Evolutionary conservation across 2,888 invertebrate species (phyloP), one percentile per base, ranked within the genome.

Genomic region (Cheilosia grossa): DNA sequence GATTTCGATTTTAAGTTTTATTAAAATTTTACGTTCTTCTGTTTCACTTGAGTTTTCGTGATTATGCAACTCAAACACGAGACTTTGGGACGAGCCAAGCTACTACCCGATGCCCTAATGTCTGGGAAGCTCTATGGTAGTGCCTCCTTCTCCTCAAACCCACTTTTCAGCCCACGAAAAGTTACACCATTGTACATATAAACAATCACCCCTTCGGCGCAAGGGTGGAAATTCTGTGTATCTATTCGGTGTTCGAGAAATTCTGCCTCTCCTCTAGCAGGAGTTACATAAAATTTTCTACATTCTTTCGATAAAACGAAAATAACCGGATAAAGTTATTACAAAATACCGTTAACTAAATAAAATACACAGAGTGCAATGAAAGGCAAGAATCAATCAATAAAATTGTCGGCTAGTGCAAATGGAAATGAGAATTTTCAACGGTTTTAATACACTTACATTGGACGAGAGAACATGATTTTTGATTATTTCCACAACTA

Each of bases 391-490:
- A 73, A 72, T 67, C 66, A 72, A 82, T 82, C 70, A 82, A 82
- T 78, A 78, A 78, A 82, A n/a, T 30, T 44, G 21, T 37, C n/a
- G 37, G 19, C 64, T 4, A 47, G 19, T 37, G 47, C 10, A 47
- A 59, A 53, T 47, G 15, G 10, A 56, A 27, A 17, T n/a, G 21
- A 17, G 42, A 72, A 33, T 51, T 33, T 72, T 24, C 37, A 47
- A 33, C 17, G 33, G 15, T 30, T 40, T 13, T 17, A 7, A 40
- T 19, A 49, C 63, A 87, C 91, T 91, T 88, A 91, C 91, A 89
- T 89, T 88, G 90, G 90, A 67, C 91, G 89, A 87, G 90, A 89
- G 80, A 91, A 89, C 91, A 91, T 91, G 83, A 88, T 89, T 78
- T 54, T 79, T 17, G 73, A 80, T 85, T 75, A 58, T 37, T 66